Evolutionary conservation across 2,888 invertebrate species (phyloP).

Genomic region (Pyrrhosoma nymphula): DNA sequence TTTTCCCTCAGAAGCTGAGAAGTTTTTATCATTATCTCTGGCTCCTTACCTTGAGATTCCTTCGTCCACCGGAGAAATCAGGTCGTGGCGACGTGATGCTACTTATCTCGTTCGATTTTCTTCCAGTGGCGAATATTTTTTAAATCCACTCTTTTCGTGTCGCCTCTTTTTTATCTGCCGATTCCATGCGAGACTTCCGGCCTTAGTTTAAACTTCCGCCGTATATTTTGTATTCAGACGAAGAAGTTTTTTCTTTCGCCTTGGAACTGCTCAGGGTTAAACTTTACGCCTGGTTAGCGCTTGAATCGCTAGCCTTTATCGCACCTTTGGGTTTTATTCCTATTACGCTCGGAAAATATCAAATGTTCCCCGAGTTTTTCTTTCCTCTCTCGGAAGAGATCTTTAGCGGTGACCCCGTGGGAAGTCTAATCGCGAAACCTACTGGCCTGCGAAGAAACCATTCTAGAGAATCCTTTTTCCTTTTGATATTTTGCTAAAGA

Average conservation of each 20-base stretch:
- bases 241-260: not conserved
- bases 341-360: not conserved
- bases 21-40: not conserved
- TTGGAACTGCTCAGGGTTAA: not conserved
- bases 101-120: not conserved
- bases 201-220: not conserved
- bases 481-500: too few species aligned
- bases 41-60: not conserved
- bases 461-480: too few species aligned
- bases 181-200: not conserved
- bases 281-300: not conserved
- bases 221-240: constrained; percentile 1
- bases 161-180: not conserved
- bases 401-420: not conserved
- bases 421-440: not conserved
- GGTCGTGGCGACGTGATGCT: not conserved
- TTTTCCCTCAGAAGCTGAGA: too few species aligned
- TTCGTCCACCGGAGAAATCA: not conserved
- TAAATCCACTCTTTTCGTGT: not conserved
- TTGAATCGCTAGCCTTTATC: not conserved
- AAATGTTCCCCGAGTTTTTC: not conserved
- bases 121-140: not conserved
- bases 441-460: too few species aligned
- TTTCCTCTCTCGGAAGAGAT: not conserved
- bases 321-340: constrained; percentile 1